phyloP scores from a whole-genome alignment of 1,140 invertebrate genomes.

The Copidosoma floridanum region DNA sequence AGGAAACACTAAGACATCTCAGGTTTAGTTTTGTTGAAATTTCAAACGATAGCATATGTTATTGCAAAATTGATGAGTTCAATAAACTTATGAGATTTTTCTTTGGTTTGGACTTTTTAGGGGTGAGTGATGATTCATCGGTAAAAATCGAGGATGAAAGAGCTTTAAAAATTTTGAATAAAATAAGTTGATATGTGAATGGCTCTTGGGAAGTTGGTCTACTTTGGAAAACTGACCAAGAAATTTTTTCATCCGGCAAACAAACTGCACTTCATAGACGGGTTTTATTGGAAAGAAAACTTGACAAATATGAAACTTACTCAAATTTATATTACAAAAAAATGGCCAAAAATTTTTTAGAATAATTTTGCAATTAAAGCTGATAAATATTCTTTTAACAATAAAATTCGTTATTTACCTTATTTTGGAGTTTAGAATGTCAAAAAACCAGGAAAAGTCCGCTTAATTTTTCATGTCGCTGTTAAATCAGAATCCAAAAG shows the following conservation, averaged over 20 bases:
- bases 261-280: slow-evolving; percentile 2
- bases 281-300: background rate
- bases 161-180: slow-evolving; percentile 8
- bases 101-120: slow-evolving; percentile 19
- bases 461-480: slow-evolving; percentile 36
- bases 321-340: too few relatives aligned
- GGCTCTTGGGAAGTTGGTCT: slow-evolving; percentile 28
- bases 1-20: too few relatives aligned
- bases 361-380: slow-evolving; percentile 23
- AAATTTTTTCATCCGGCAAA: background rate
- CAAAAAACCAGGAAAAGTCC: background rate
- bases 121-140: background rate
- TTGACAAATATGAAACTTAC: slow-evolving; percentile 17
- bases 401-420: slow-evolving; percentile 32
- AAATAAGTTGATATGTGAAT: background rate
- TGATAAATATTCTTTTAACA: background rate
- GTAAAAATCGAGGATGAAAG: background rate
- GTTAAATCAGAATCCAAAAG: slow-evolving; percentile 2
- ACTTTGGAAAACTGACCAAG: slow-evolving; percentile 9
- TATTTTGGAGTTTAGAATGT: slow-evolving; percentile 35
- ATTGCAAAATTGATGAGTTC: background rate
- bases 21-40: too few relatives aligned
- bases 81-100: slow-evolving; percentile 4
- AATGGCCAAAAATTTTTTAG: slow-evolving; percentile 14
- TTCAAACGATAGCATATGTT: too few relatives aligned